These are phyloP conservation scores for Ips typographus DNA, from an alignment of 1,140 invertebrate species.

Conservation along the genomic window DNA sequence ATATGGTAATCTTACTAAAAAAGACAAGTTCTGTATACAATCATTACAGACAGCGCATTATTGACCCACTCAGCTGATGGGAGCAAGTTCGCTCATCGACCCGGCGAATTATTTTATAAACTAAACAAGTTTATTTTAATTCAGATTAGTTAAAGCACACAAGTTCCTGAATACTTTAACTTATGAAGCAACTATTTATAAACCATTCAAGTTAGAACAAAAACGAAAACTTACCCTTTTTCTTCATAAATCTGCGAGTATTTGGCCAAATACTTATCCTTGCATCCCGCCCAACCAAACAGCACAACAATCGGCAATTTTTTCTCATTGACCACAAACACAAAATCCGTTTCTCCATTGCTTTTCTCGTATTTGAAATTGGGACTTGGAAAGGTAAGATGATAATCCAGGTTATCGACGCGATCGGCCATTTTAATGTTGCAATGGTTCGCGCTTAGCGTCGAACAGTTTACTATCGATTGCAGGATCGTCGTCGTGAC, in stretches of 20 bases:
- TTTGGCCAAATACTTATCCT: conserved; percentile 74
- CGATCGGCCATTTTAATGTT: conserved; percentile 44
- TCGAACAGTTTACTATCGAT: conserved; percentile 16
- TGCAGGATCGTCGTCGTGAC: conserved; percentile 11
- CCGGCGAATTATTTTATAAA: too few relatives aligned
- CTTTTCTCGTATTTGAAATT: conserved; percentile 47
- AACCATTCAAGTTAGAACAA: not conserved
- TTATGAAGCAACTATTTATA: not conserved
- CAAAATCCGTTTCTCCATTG: conserved; percentile 56
- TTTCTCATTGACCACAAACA: conserved; percentile 60
- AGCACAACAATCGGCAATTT: conserved; percentile 71
- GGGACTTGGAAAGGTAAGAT: conserved; percentile 63
- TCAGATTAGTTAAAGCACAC: too few relatives aligned
- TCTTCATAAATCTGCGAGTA: conserved; percentile 78
- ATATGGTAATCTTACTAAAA: too few relatives aligned
- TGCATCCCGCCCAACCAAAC: conserved; percentile 77
- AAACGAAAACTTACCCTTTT: conserved; percentile 59
- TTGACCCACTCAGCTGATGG: too few relatives aligned
- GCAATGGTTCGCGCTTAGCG: conserved; percentile 14
- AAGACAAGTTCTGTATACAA: too few relatives aligned
- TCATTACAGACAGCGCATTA: too few relatives aligned
- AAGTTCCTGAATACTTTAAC: too few relatives aligned
- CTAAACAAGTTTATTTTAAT: too few relatives aligned
- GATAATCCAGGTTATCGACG: conserved; percentile 61
- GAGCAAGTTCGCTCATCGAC: too few relatives aligned